Evolutionary conservation across 2,888 invertebrate genomes (phyloP).

Genomic region (Frankliniella fusca): DNA sequence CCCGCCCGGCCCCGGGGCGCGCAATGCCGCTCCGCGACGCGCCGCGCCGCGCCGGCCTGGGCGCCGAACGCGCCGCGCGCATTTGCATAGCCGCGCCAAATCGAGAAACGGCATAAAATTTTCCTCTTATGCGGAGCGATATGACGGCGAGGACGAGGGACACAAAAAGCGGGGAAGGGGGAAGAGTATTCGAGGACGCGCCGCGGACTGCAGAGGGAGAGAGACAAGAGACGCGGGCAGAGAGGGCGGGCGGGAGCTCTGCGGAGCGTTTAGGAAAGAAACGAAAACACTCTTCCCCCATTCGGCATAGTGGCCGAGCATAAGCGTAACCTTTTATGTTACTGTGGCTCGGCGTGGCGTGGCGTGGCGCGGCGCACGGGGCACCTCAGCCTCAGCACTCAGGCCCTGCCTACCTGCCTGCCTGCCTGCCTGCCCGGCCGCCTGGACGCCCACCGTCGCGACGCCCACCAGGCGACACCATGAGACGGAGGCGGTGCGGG

Average conservation of each 20-base stretch:
- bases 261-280: not conserved
- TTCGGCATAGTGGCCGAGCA: not conserved
- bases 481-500: not conserved
- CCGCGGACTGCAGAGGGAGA: too few relatives aligned
- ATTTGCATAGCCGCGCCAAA: constrained; percentile 10
- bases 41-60: not conserved
- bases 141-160: not conserved
- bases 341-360: not conserved
- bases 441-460: not conserved
- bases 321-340: constrained; percentile 17
- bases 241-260: not conserved
- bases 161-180: not conserved
- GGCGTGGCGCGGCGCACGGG: not conserved
- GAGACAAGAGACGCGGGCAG: not conserved
- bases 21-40: not conserved
- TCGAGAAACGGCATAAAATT: constrained; percentile 22
- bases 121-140: not conserved
- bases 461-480: not conserved
- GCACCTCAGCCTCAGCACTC: not conserved
- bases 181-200: too few relatives aligned
- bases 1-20: not conserved
- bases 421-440: not conserved
- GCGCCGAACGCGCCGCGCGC: not conserved
- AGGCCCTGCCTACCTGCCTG: not conserved
- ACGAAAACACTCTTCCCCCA: not conserved